Conservation (phyloP, 2,797 vertebrate genomes). For the Strix occidentalis region DNA sequence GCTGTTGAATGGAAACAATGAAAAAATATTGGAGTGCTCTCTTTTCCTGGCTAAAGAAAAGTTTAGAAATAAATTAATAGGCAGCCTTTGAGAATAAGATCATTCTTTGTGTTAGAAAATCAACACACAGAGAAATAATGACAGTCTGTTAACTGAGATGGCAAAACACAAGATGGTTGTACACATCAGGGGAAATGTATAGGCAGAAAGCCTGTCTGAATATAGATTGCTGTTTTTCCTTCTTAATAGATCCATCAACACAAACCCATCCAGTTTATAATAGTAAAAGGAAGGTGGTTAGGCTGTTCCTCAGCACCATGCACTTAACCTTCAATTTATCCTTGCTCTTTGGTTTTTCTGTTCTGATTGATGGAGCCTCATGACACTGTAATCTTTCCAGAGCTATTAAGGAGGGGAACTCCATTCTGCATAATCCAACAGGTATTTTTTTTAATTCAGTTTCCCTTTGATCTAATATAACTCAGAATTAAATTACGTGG, state of each 20-base stretch:
- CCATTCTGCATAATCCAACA: conserved; percentile 2
- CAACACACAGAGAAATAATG: background rate
- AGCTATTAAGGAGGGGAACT: conserved; percentile 29
- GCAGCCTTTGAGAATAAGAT: background rate
- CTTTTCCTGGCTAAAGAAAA: background rate
- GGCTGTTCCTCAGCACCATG: background rate
- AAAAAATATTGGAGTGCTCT: background rate
- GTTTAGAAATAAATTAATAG: background rate
- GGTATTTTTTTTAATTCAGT: background rate
- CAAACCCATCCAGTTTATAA: background rate
- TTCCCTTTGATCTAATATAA: conserved; percentile 44
- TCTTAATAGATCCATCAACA: background rate
- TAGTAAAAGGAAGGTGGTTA: background rate
- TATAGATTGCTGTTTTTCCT: background rate
- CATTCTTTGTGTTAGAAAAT: background rate
- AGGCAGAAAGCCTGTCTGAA: background rate
- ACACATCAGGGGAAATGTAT: background rate
- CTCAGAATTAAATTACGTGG: conserved; percentile 18
- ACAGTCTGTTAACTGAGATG: background rate
- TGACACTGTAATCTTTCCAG: background rate
- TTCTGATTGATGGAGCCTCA: conserved; percentile 3
- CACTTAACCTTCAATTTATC: conserved; percentile 34
- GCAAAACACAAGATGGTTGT: background rate
- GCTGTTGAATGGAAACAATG: background rate
- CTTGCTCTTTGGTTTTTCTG: conserved; percentile 7